phyloP scores from a whole-genome alignment of 2,113 vertebrate genomes.

The Brachyhypopomus gauderio region DNA sequence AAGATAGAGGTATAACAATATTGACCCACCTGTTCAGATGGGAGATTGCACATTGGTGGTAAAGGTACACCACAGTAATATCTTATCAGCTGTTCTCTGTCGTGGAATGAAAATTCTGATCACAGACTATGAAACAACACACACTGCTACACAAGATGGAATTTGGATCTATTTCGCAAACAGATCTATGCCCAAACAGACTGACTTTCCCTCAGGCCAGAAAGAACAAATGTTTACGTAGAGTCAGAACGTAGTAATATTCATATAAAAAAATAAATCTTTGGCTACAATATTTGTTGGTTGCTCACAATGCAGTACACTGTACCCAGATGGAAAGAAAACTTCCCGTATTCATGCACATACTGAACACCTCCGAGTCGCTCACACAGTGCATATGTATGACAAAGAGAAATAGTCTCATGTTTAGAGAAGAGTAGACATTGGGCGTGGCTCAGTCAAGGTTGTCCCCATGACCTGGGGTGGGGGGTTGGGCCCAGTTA shows the following conservation, averaged over 20 bases:
- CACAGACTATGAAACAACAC: background rate
- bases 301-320: background rate
- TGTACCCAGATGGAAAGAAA: background rate
- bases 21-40: constrained; percentile 43
- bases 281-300: background rate
- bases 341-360: background rate
- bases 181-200: background rate
- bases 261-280: background rate
- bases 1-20: constrained; percentile 32
- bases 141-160: background rate
- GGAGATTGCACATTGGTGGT: constrained; percentile 18
- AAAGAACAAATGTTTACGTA: constrained; percentile 4
- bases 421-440: constrained; percentile 20
- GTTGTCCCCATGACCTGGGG: constrained; percentile 54
- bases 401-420: background rate
- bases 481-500: constrained; percentile 35
- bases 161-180: constrained; percentile 1
- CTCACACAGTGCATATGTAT: background rate
- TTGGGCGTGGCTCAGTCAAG: constrained; percentile 47
- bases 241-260: constrained; percentile 18
- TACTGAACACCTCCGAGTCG: no score
- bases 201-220: background rate
- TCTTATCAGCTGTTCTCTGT: constrained; percentile 35
- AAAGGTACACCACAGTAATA: constrained; percentile 18
- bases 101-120: constrained; percentile 15